Evolutionary conservation across 2,113 vertebrate genomes (phyloP).

Genomic region (Egretta garzetta): DNA sequence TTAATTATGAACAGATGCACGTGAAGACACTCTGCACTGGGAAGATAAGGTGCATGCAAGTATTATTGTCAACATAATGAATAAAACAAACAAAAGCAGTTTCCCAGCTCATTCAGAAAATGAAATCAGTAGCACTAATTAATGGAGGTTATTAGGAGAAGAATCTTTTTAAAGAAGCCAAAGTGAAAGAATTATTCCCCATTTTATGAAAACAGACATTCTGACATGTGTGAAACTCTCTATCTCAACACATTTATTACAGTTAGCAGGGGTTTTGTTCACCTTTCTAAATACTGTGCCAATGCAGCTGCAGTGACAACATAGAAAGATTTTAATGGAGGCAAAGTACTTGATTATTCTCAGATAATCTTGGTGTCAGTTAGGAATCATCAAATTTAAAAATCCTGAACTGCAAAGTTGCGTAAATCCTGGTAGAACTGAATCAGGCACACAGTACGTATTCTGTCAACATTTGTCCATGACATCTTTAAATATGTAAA

Average conservation of each 20-base stretch:
- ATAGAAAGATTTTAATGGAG: background rate
- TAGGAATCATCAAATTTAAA: background rate
- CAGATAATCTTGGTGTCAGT: background rate
- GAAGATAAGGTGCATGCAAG: background rate
- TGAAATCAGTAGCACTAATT: background rate
- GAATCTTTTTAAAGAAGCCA: background rate
- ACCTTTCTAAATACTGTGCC: background rate
- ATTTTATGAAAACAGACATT: background rate
- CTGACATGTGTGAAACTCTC: background rate
- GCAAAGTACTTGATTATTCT: background rate
- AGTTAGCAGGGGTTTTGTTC: background rate
- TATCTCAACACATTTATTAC: background rate
- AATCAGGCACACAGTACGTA: fast-evolving
- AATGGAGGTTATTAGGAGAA: background rate
- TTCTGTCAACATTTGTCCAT: background rate
- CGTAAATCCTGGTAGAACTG: background rate
- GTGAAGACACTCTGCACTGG: background rate
- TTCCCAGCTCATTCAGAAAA: background rate
- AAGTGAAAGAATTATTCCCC: background rate
- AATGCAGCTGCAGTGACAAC: background rate
- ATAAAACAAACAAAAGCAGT: background rate
- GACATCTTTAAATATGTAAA: background rate
- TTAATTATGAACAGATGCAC: background rate
- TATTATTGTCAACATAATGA: background rate
- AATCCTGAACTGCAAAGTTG: background rate